Base-by-base conservation (phyloP, 2,113 vertebrate species). In the Marmota flaviventris region DNA sequence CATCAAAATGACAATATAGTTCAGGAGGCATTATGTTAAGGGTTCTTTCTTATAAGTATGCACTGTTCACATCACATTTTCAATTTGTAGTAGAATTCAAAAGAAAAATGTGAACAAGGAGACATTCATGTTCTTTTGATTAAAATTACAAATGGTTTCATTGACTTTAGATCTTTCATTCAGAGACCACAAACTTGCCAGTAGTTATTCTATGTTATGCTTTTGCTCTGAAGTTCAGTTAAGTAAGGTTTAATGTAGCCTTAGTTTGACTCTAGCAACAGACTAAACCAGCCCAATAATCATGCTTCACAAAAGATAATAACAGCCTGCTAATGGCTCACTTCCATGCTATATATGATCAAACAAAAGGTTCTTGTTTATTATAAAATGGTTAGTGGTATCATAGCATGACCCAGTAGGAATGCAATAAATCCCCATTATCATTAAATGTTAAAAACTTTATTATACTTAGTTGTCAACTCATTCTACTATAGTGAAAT, bases 1-100 rank as follows among this genome's bases (percentile, higher is more conserved):
- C 29, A 88, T 39, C 5, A 85, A 75, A 95, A 77, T 72, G 17
- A 76, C 29, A 82, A 13, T 70, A 63, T 85, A 63, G 87, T 96
- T 90, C 12, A 77, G 7, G n/a, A 81, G 11, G 8, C 14, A 82
- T 75, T 34, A 9, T 16, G 39, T 34, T 81, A 69, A 76, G 8
- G 5, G 9, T 48, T 91, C 17, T 91, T 72, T n/a, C 51, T 42
- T 78, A 32, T 63, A 32, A 73, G 17, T 67, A n/a, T 53, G 1
- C 16, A 53, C 48, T 63, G 1, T 3, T 92, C n/a, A 65, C 34
- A 25, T 58, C 85, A 69, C 3, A 77, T 92, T 90, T 89, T 72
- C 5, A 81, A 53, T 61, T 88, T 4, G 63, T 69, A 89, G 32
- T 72, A 39, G 17, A 69, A 75, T 81, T 92, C 10, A 82, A 89